These are phyloP conservation scores for Nothoprocta pentlandii DNA, from an alignment of 2,113 vertebrate species.

Conservation along the genomic window DNA sequence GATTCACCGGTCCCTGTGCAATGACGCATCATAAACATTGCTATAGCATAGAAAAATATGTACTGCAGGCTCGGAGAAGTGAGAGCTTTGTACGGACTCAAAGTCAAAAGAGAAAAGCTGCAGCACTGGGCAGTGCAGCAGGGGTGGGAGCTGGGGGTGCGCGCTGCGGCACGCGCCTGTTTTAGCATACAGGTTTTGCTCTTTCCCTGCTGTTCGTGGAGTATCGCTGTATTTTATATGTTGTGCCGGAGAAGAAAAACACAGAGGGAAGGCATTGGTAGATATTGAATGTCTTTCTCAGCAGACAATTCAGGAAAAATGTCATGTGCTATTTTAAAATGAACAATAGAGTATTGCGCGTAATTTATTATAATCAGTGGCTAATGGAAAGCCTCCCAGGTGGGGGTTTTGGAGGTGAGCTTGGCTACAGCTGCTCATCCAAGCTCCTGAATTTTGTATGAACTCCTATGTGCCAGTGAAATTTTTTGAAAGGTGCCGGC, in stretches of 20 bases:
- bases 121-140: not conserved
- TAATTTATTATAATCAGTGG: conserved; percentile 65
- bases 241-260: conserved; percentile 45
- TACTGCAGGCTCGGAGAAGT: not conserved
- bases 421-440: conserved; percentile 47
- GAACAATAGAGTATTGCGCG: conserved; percentile 61
- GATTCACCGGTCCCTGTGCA: not conserved
- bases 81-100: not conserved
- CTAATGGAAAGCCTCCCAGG: conserved; percentile 60
- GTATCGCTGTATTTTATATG: conserved; percentile 24
- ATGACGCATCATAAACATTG: not conserved
- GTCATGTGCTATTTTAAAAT: conserved; percentile 61
- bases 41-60: not conserved
- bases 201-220: conserved; percentile 33
- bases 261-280: conserved; percentile 34
- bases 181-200: conserved; percentile 3
- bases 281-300: conserved; percentile 58
- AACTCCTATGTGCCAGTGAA: conserved; percentile 31
- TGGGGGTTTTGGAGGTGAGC: conserved; percentile 18
- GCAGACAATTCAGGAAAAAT: conserved; percentile 33
- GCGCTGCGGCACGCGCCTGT: not conserved
- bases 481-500: conserved; percentile 32
- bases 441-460: conserved; percentile 73
- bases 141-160: not conserved
- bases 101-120: not conserved